Conservation (phyloP, 1,140 invertebrate genomes). For the Drosophila kepulauana region DNA sequence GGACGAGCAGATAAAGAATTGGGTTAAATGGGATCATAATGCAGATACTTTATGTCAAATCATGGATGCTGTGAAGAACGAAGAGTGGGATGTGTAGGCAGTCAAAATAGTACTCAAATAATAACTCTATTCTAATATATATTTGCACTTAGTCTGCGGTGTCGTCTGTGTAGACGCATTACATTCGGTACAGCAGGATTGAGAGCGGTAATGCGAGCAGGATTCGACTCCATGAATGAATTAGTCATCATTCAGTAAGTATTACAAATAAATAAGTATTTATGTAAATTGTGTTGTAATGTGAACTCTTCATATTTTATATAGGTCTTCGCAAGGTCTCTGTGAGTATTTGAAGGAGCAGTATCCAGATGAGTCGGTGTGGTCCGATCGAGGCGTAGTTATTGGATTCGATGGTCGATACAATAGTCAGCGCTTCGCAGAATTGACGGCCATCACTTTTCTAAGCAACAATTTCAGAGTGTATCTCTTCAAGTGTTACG, state of each 20-base stretch:
- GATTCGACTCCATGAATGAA: constrained; percentile 98
- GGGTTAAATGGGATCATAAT: constrained; percentile 68
- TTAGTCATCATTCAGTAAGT: constrained; percentile 95
- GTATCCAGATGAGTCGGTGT: constrained; percentile 78
- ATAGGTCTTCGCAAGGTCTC: constrained; percentile 94
- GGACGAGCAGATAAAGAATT: constrained; percentile 57
- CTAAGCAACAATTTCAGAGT: constrained; percentile 92
- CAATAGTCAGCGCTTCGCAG: constrained; percentile 98
- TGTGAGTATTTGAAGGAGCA: constrained; percentile 90
- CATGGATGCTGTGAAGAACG: constrained; percentile 59
- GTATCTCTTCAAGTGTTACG: constrained; percentile 90
- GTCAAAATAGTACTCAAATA: background rate
- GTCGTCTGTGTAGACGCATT: constrained; percentile 86
- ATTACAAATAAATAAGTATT: no score
- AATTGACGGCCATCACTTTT: constrained; percentile 95
- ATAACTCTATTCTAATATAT: constrained; percentile 84
- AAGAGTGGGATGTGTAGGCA: constrained; percentile 66
- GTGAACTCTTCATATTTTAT: background rate
- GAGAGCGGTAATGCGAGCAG: constrained; percentile 95
- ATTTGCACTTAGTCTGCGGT: constrained; percentile 41
- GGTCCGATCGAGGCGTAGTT: constrained; percentile 90
- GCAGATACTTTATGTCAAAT: constrained; percentile 57
- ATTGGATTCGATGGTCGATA: constrained; percentile 98
- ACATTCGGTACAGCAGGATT: constrained; percentile 96
- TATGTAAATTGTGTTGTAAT: background rate